Base-by-base conservation (phyloP, 2,797 vertebrate species). In the Macroramphosus scolopax region DNA sequence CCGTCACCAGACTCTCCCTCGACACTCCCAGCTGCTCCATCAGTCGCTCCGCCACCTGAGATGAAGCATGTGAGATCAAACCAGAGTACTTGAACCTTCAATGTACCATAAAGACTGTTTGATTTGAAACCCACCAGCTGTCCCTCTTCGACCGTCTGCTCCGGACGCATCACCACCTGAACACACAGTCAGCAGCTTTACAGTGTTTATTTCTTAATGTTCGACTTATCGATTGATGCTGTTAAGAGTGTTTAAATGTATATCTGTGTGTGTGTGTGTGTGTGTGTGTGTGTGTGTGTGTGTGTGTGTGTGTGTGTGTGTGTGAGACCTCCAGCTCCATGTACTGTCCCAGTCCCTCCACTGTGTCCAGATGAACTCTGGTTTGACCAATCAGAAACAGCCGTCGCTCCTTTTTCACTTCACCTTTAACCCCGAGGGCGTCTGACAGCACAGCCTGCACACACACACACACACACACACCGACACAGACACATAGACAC, bases 351-450 rank as follows among this genome's bases (percentile, higher is more conserved):
- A 92, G 76, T 76, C 81, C 76, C 31, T 84, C 78, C 63, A 91
- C 90, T 0, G 9, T 26, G 53, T 92, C 91, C 66, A 92, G 64
- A 42, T 92, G 91, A 46, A 92, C 70, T 37, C 89, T 83, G 8
- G 90, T 93, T 74, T 92, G 91, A 36, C 90, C 93, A 63, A 93
- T 83, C 60, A 92, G 41, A 47, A 87, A 94, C 42, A 94, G 86
- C 4, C 57, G 79, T 0, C 92, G 83, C 77, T 89, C 73, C 62
- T 94, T 94, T 45, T 50, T 75, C 53, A 95, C 92, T 16, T 83
- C 74, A 0, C 93, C 93, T 78, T 82, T 88, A 8, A 92, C 63
- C 0, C 91, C 92, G 0, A 93, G 77, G 0, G 91, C 87, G 16
- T 88, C 88, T 0, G 85, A 80, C 11, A 95, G 79, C 17, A 91